Percentiles rank a stretch among this genome's conserved stretches.
phyloP scores from a whole-genome alignment of 92 coral and sea anemone genomes.

The Heteractis magnifica region DNA sequence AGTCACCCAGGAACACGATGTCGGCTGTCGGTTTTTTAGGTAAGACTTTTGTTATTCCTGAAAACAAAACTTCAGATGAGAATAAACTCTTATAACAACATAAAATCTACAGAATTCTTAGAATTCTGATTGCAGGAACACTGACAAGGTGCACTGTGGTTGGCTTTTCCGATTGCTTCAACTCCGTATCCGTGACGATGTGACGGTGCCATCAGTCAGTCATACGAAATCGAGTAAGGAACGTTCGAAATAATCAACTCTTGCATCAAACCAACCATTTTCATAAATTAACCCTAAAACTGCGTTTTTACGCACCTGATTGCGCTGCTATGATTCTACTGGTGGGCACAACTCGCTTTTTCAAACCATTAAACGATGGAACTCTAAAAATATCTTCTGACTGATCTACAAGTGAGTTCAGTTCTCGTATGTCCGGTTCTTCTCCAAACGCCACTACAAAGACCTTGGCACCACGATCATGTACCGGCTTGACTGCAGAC shows the following conservation, averaged over 20 bases:
- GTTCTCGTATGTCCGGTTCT: conserved; percentile 38
- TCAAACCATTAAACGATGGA: conserved; percentile 22
- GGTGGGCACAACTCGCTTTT: conserved; percentile 32
- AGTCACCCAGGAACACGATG: conserved; percentile 77
- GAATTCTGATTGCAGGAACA: too few relatives aligned
- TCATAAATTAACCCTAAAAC: background rate
- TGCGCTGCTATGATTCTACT: conserved; percentile 35
- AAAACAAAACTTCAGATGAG: background rate
- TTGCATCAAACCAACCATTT: background rate
- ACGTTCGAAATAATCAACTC: background rate
- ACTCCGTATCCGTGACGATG: too few relatives aligned
- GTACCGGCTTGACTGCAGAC: conserved; percentile 36
- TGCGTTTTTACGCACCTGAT: conserved; percentile 24
- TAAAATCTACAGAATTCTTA: too few relatives aligned
- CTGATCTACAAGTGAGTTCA: conserved; percentile 54
- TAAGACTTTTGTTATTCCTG: background rate
- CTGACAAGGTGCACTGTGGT: too few relatives aligned
- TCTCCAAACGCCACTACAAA: conserved; percentile 70
- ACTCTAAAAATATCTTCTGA: conserved; percentile 46
- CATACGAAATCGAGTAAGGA: background rate
- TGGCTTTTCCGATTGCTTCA: too few relatives aligned
- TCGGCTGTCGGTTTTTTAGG: conserved; percentile 58
- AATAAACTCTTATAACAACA: background rate
- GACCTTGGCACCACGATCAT: conserved; percentile 42
- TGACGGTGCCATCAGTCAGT: background rate